These are phyloP conservation scores for Choreutis nemorana DNA, from an alignment of 2,888 invertebrate genomes.

Conservation along the genomic window DNA sequence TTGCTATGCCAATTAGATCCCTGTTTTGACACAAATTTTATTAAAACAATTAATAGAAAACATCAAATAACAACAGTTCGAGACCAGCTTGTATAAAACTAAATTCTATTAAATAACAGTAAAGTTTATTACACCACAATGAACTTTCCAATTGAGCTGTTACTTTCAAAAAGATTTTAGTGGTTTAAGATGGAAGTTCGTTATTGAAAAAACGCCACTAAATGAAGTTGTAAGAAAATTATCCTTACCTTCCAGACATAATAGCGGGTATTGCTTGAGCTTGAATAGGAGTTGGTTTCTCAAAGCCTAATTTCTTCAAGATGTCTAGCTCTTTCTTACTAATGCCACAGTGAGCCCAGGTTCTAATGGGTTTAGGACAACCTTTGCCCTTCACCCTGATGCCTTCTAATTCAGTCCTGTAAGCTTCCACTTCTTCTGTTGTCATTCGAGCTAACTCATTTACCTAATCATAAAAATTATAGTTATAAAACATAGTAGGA, in stretches of 20 bases:
- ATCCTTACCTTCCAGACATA: slow-evolving; percentile 83
- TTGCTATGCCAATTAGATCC: slow-evolving; percentile 98
- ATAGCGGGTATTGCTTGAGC: slow-evolving; percentile 97
- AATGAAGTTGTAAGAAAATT: no score
- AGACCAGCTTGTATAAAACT: no score
- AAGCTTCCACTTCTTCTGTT: slow-evolving; percentile 82
- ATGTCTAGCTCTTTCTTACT: slow-evolving; percentile 94
- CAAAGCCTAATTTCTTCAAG: slow-evolving; percentile 88
- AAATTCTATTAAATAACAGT: no score
- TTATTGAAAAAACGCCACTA: no score
- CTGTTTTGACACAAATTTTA: no score
- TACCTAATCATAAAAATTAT: no score
- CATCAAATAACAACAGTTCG: no score
- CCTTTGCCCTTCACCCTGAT: slow-evolving; percentile 96
- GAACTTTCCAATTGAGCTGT: no score
- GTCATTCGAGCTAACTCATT: slow-evolving; percentile 95
- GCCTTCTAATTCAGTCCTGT: slow-evolving; percentile 90
- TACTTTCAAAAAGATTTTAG: no score
- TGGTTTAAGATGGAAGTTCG: no score
- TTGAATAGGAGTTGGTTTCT: slow-evolving; percentile 98
- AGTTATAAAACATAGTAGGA: slow-evolving; percentile 5
- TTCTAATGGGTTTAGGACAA: slow-evolving; percentile 93
- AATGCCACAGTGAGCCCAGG: slow-evolving; percentile 99
- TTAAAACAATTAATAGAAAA: no score
- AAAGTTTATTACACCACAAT: no score